These are phyloP conservation scores for Papilio gigon DNA, from an alignment of 2,888 invertebrate genomes.

Conservation along the genomic window DNA sequence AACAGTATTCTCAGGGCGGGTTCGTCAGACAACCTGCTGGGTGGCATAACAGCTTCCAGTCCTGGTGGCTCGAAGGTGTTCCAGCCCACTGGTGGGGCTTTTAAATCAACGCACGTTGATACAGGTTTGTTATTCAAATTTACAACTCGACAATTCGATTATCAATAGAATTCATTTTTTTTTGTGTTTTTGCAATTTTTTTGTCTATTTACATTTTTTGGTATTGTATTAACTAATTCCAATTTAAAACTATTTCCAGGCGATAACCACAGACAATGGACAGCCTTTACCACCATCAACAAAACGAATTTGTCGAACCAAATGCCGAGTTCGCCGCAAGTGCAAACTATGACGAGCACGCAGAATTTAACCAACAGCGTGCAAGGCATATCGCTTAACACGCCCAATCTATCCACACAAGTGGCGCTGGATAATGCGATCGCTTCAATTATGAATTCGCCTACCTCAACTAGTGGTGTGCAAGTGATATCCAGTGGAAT, in stretches of 20 bases:
- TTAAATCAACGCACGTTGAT: constrained; percentile 90
- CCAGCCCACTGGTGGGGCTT: constrained; percentile 96
- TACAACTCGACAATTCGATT: too few species aligned
- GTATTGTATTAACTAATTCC: too few species aligned
- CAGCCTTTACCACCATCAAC: constrained; percentile 64
- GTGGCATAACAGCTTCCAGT: constrained; percentile 83
- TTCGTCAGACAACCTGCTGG: constrained; percentile 76
- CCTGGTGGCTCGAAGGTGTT: constrained; percentile 93
- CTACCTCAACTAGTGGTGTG: constrained; percentile 60
- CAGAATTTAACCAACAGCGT: constrained; percentile 72
- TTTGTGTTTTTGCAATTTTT: too few species aligned
- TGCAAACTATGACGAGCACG: constrained; percentile 57
- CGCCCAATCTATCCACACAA: constrained; percentile 65
- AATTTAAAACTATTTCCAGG: constrained; percentile 55
- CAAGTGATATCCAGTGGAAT: constrained; percentile 74
- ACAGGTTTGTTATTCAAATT: constrained; percentile 64
- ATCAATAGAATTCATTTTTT: too few species aligned
- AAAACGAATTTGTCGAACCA: constrained; percentile 57
- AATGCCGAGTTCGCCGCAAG: constrained; percentile 62
- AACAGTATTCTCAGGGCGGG: constrained; percentile 63
- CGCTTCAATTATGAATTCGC: constrained; percentile 74
- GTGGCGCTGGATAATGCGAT: constrained; percentile 73
- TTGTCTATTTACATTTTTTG: too few species aligned
- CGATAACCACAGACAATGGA: constrained; percentile 73
- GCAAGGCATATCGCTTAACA: constrained; percentile 70